phyloP scores from a whole-genome alignment of 2,888 invertebrate species.

The Eristalis arbustorum region DNA sequence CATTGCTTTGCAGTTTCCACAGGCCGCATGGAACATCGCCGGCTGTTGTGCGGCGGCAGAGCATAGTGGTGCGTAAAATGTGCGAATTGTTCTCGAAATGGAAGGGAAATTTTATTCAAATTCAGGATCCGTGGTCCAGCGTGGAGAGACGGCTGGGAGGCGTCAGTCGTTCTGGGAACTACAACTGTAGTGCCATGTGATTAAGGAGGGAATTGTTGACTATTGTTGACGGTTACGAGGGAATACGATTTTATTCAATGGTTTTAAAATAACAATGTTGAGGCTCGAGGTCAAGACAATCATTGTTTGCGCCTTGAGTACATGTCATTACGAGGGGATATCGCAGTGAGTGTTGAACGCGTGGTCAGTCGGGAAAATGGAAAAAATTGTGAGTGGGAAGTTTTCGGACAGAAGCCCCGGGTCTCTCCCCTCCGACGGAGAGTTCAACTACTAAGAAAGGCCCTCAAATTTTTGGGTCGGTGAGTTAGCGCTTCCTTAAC shows the following conservation, averaged over 20 bases:
- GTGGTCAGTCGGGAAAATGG: too few species aligned
- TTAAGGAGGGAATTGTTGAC: neutral
- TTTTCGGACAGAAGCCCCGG: too few species aligned
- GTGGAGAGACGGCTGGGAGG: neutral
- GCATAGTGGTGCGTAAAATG: neutral
- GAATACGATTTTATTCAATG: neutral
- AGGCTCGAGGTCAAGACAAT: neutral
- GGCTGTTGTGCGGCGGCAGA: neutral
- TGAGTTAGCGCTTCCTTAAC: too few species aligned
- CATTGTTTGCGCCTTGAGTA: too few species aligned
- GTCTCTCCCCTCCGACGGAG: too few species aligned
- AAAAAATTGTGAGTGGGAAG: too few species aligned
- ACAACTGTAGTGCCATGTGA: neutral
- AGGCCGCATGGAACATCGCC: neutral
- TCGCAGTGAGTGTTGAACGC: too few species aligned
- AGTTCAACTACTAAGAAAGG: too few species aligned
- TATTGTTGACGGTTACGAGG: neutral
- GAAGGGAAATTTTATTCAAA: neutral
- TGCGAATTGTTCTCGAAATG: neutral
- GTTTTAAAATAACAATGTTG: neutral
- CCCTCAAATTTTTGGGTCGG: too few species aligned
- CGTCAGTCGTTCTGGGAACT: neutral
- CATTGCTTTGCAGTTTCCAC: constrained; percentile 3
- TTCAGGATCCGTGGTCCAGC: neutral
- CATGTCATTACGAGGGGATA: too few species aligned